Evolutionary conservation across 1,140 invertebrate genomes (phyloP), one percentile per base, ranked within the genome.

Genomic region (Drosophila hydei): DNA sequence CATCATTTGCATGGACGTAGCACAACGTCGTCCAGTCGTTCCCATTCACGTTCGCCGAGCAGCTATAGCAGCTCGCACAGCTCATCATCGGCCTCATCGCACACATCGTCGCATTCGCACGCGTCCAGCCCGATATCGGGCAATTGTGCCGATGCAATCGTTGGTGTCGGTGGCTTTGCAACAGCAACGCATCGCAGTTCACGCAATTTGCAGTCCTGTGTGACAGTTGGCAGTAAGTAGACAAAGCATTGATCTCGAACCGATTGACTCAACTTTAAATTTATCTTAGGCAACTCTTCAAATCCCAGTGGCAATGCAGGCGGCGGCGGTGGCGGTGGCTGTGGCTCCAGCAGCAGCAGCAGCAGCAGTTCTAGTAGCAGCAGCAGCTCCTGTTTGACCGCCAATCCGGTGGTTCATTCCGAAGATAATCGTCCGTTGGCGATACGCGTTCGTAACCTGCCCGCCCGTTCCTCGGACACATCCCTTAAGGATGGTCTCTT

Each of bases 401-500:
- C 77, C 45, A 91, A 92, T 90, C 89, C 92, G 70, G 90, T 92
- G 65, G 92, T 92, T 59, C 93, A 94, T 77, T 92, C 94, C 69
- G 95, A 95, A 84, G 96, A 97, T 76, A 94, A 95, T 64, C 92
- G 95, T 68, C 95, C 96, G 33, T 92, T 98, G 64, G 97, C 97
- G 42, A 98, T 99, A 85, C 97, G 97, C 92, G 97, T 99, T 52
- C 94, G 96, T 77, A 98, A 98, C 92, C 92, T 99, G 73, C 97
- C 97, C 59, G 94, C 95, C 45, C 93, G 97, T 76, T 98, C 97
- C 69, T 95, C 94, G 92, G 97, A 98, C 92, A 98, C 97, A 68
- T 98, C 97, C 68, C 93, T 99, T 64, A 98, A 99, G 93, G 98
- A 99, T 93, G 98, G 98, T 65, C 94, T 99, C 65, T 99, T 98